Percentiles rank a stretch among this genome's conserved stretches.
phyloP scores from a whole-genome alignment of 2,113 vertebrate species.

The Phrynosoma platyrhinos region DNA sequence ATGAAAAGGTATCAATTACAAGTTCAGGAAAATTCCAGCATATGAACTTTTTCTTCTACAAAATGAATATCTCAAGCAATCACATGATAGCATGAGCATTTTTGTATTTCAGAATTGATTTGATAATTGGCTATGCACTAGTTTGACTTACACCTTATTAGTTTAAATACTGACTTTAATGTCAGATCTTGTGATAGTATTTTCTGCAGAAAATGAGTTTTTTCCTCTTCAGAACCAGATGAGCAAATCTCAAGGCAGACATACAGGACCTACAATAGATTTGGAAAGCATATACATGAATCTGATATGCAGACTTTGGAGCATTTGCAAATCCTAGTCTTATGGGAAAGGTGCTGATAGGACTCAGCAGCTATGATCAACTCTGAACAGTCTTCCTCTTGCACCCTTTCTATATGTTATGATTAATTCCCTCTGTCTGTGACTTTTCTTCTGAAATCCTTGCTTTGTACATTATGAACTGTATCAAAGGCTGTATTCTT shows the following conservation, averaged over 20 bases:
- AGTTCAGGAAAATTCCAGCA: no score
- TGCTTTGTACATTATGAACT: conserved; percentile 54
- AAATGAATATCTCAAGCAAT: not conserved
- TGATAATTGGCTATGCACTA: conserved; percentile 66
- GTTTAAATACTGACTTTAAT: conserved; percentile 63
- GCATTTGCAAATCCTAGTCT: conserved; percentile 72
- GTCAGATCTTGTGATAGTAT: conserved; percentile 55
- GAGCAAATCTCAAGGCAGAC: conserved; percentile 76
- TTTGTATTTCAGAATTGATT: conserved; percentile 52
- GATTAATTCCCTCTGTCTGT: conserved; percentile 32
- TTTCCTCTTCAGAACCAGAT: conserved; percentile 67
- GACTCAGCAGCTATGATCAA: conserved; percentile 55
- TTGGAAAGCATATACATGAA: conserved; percentile 72
- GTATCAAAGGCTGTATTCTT: conserved; percentile 62
- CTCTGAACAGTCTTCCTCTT: conserved; percentile 63
- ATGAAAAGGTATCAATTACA: no score
- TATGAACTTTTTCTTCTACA: not conserved
- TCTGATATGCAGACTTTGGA: conserved; percentile 56
- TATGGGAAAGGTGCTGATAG: conserved; percentile 67
- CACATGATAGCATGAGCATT: not conserved
- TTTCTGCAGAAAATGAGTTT: conserved; percentile 70
- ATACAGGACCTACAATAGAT: conserved; percentile 68
- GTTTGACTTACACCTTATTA: conserved; percentile 70
- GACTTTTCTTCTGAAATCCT: conserved; percentile 64
- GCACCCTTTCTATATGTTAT: conserved; percentile 70